These are phyloP conservation scores for Fundulus diaphanus DNA, from an alignment of 2,797 vertebrate species.

Conservation along the genomic window DNA sequence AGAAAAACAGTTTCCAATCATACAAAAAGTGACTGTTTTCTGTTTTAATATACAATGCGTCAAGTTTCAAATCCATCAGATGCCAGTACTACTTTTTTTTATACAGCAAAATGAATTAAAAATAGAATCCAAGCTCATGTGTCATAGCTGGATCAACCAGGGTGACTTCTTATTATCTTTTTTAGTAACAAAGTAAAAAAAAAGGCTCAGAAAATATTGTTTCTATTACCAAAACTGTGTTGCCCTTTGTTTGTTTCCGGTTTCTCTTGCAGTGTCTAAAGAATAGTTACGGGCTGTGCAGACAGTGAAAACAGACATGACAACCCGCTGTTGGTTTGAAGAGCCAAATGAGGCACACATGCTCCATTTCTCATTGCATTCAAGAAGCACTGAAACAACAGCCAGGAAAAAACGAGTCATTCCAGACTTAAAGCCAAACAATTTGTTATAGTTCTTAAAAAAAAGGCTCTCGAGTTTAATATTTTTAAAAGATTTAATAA, in stretches of 20 bases:
- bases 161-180: slow-evolving; percentile 27
- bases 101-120: slow-evolving; percentile 13
- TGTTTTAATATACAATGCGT: neutral
- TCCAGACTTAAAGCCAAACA: slow-evolving; percentile 42
- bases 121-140: slow-evolving; percentile 1
- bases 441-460: slow-evolving; percentile 40
- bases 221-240: slow-evolving; percentile 31
- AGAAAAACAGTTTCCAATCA: neutral
- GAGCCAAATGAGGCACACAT: slow-evolving; percentile 70
- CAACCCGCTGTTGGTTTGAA: slow-evolving; percentile 49
- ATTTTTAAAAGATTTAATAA: slow-evolving; percentile 16
- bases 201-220: slow-evolving; percentile 23
- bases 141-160: neutral
- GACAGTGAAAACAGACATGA: slow-evolving; percentile 51
- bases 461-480: slow-evolving; percentile 27
- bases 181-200: slow-evolving; percentile 23
- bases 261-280: slow-evolving; percentile 43
- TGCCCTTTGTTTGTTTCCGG: slow-evolving; percentile 19
- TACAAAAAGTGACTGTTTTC: slow-evolving; percentile 1
- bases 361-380: slow-evolving; percentile 54
- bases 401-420: slow-evolving; percentile 69
- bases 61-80: neutral
- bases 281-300: slow-evolving; percentile 42
- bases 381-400: slow-evolving; percentile 33
- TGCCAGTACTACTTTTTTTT: neutral